These are phyloP conservation scores for Ophion ventricosus DNA, from an alignment of 2,888 invertebrate genomes.

Conservation along the genomic window DNA sequence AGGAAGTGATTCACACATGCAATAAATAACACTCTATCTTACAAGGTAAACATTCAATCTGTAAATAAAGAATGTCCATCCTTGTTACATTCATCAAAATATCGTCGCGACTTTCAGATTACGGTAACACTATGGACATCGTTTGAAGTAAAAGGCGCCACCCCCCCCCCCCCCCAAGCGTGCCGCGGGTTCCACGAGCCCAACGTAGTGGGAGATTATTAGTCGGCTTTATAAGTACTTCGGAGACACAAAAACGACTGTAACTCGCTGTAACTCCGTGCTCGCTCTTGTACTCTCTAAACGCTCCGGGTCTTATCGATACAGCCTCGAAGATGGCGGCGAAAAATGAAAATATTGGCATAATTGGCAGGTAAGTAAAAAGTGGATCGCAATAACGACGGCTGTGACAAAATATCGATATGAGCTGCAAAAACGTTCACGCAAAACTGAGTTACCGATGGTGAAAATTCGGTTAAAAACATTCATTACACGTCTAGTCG, in stretches of 20 bases:
- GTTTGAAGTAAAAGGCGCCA: neutral
- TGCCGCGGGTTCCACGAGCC: neutral
- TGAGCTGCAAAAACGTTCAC: neutral
- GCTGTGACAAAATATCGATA: neutral
- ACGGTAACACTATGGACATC: neutral
- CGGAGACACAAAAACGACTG: constrained; percentile 3
- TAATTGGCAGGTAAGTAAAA: constrained; percentile 88
- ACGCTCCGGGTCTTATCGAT: constrained; percentile 12
- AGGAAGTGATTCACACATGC: too few species aligned
- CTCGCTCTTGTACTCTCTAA: constrained; percentile 12
- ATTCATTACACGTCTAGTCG: neutral
- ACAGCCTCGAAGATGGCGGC: constrained; percentile 35
- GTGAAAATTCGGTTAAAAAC: too few species aligned
- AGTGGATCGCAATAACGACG: neutral
- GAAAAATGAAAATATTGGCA: constrained; percentile 88
- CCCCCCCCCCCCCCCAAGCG: neutral
- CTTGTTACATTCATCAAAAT: neutral
- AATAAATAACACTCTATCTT: too few species aligned
- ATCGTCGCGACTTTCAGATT: neutral
- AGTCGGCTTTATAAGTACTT: constrained; percentile 45
- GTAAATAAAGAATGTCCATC: neutral
- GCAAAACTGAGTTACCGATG: neutral
- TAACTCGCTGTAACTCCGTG: constrained; percentile 21
- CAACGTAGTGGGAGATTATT: constrained; percentile 4
- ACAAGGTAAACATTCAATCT: neutral